Base-by-base conservation (phyloP, 1,140 invertebrate genomes). In the Pteromalus puparum region DNA sequence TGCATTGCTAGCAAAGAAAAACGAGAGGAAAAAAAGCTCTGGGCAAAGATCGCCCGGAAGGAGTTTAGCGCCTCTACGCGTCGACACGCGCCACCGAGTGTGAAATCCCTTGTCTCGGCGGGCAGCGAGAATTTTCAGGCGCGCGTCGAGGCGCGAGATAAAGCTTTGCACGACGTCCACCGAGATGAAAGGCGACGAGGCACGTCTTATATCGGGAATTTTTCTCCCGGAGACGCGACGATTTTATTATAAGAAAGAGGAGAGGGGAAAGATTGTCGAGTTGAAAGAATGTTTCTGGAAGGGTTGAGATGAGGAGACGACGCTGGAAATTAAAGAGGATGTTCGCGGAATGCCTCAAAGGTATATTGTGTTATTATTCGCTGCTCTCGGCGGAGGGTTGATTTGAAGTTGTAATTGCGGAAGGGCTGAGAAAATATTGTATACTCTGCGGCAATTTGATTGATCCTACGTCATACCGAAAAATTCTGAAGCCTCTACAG, bases 21-120 rank as follows among this genome's bases (percentile, higher is more conserved):
- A n/a, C n/a, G n/a, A n/a, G 18, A 61, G n/a, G 7, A 61, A 18
- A 48, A 15, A 10, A 9, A 48, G 53, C 53, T 30, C 9, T 15
- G 28, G 28, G 53, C 28, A 80, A 70, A 80, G 53, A 68, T 80
- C 78, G 53, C n/a, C 68, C 68, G 68, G 68, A 70, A 70, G 68
- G 28, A 30, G 68, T 70, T 70, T 67, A 70, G 68, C 24, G 21
- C 61, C 77, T 68, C 30, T n/a, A 65, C n/a, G 30, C 24, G 21
- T 26, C 21, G 68, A 48, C 68, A 73, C 34, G 79, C 67, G 15
- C 68, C 24, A 81, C 79, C 26, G 42, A 81, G 79, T 81, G 68
- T 81, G 68, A 81, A 81, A 81, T 81, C 65, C 53, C 61, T 81
- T 81, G 34, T 81, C 68, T 73, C 26, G 46, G 18, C 18, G 26